Conservation (phyloP, 2,797 vertebrate genomes). For the Phalanger gymnotis region DNA sequence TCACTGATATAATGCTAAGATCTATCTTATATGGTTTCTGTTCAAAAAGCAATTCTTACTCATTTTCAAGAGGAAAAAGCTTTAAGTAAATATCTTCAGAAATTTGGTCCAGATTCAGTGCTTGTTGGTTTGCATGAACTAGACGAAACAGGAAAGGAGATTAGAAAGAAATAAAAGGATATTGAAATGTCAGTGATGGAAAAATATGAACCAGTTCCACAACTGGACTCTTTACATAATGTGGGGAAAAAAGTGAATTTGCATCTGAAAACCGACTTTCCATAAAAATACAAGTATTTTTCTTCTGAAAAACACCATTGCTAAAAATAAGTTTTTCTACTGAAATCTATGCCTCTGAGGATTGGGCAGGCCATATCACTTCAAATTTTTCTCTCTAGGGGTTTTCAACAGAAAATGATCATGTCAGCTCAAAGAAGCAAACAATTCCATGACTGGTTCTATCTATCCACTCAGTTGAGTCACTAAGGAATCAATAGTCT, state of each 20-base stretch:
- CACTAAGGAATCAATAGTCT: slow-evolving; percentile 22
- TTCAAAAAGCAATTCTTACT: slow-evolving; percentile 69
- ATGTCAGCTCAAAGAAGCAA: slow-evolving; percentile 68
- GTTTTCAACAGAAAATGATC: slow-evolving; percentile 71
- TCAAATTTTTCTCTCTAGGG: slow-evolving; percentile 70
- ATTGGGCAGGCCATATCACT: slow-evolving; percentile 70
- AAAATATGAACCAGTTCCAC: slow-evolving; percentile 77
- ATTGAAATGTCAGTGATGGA: slow-evolving; percentile 82
- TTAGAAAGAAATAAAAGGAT: slow-evolving; percentile 82
- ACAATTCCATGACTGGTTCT: slow-evolving; percentile 50
- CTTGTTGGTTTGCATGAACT: slow-evolving; percentile 71
- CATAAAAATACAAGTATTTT: slow-evolving; percentile 74
- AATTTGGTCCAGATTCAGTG: slow-evolving; percentile 63
- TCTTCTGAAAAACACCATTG: slow-evolving; percentile 64
- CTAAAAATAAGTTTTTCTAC: slow-evolving; percentile 72
- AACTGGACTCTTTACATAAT: slow-evolving; percentile 70
- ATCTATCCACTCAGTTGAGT: slow-evolving; percentile 67
- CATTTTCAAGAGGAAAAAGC: slow-evolving; percentile 51
- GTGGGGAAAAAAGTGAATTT: slow-evolving; percentile 70
- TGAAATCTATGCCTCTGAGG: slow-evolving; percentile 72
- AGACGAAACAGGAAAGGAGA: slow-evolving; percentile 67
- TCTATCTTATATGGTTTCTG: slow-evolving; percentile 48
- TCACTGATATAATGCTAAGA: slow-evolving; percentile 48
- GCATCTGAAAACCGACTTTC: slow-evolving; percentile 77
- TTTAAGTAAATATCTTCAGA: slow-evolving; percentile 66